These are phyloP conservation scores for Chionoecetes opilio DNA, from an alignment of 1,140 invertebrate genomes.

Conservation along the genomic window DNA sequence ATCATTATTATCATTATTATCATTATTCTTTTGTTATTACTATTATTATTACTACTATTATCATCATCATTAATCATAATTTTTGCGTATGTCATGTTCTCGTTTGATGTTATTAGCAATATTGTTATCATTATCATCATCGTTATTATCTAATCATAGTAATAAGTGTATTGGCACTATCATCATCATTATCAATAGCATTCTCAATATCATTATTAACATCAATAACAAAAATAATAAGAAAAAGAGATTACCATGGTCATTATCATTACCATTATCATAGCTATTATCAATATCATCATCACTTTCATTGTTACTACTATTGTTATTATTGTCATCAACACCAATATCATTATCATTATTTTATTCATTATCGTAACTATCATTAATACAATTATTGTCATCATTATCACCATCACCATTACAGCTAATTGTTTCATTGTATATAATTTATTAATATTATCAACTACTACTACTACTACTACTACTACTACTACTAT, in stretches of 20 bases:
- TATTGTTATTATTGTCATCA: slow-evolving; percentile 44
- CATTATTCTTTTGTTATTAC: background rate
- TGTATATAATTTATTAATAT: no score
- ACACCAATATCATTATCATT: background rate
- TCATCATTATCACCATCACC: background rate
- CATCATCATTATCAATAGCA: no score
- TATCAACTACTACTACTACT: background rate
- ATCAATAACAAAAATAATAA: background rate
- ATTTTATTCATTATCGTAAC: background rate
- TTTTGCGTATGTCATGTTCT: no score
- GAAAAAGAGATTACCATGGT: background rate
- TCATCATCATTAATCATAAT: background rate
- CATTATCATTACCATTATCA: slow-evolving; percentile 19
- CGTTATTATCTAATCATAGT: background rate
- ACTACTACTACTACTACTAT: background rate
- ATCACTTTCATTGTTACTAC: slow-evolving; percentile 46
- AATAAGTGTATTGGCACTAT: background rate
- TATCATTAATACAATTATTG: background rate
- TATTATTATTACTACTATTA: background rate
- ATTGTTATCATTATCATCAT: background rate
- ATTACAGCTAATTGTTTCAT: no score
- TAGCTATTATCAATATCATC: slow-evolving; percentile 46
- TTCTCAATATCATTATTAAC: background rate
- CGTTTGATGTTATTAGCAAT: background rate
- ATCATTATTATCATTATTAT: background rate